These are phyloP conservation scores for Caenorhabditis sp. DNA, from an alignment of 2,888 invertebrate genomes.

Conservation along the genomic window DNA sequence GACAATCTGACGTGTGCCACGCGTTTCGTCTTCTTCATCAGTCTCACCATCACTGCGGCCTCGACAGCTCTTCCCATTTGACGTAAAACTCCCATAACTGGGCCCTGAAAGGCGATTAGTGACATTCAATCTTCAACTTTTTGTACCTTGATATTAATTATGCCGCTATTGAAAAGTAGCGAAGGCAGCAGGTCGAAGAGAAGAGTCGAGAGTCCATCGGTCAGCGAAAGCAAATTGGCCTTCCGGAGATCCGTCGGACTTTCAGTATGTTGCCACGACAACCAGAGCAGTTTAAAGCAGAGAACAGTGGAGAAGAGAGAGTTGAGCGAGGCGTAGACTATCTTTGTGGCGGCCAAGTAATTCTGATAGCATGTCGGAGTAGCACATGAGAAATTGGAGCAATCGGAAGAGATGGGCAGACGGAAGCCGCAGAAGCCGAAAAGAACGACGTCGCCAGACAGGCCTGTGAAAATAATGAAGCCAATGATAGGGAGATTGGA, in stretches of 20 bases:
- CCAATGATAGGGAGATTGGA: slow-evolving; percentile 23
- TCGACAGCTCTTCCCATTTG: slow-evolving; percentile 27
- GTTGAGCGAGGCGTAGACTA: slow-evolving; percentile 16
- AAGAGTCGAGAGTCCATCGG: slow-evolving; percentile 29
- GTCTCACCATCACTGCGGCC: slow-evolving; percentile 20
- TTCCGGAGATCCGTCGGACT: background rate
- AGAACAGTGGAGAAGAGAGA: slow-evolving; percentile 8
- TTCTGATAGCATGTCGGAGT: slow-evolving; percentile 9
- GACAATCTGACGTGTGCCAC: background rate
- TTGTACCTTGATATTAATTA: slow-evolving; percentile 11
- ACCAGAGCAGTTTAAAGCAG: slow-evolving; percentile 3
- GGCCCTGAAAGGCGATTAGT: slow-evolving; percentile 2
- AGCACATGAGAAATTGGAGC: slow-evolving; percentile 18
- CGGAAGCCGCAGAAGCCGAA: slow-evolving; percentile 23
- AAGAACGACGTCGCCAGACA: slow-evolving; percentile 4
- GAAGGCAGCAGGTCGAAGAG: slow-evolving; percentile 27
- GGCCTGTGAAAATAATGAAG: slow-evolving; percentile 19
- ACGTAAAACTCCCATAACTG: slow-evolving; percentile 18
- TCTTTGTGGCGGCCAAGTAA: background rate
- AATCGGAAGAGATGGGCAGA: background rate
- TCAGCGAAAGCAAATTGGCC: slow-evolving; percentile 28
- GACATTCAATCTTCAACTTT: background rate
- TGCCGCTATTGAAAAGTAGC: background rate
- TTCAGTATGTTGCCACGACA: slow-evolving; percentile 1
- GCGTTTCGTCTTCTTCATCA: slow-evolving; percentile 24